Evolutionary conservation across 2,888 invertebrate species (phyloP), one percentile per base, ranked within the genome.

Genomic region (Thecocarcelia acutangulata): DNA sequence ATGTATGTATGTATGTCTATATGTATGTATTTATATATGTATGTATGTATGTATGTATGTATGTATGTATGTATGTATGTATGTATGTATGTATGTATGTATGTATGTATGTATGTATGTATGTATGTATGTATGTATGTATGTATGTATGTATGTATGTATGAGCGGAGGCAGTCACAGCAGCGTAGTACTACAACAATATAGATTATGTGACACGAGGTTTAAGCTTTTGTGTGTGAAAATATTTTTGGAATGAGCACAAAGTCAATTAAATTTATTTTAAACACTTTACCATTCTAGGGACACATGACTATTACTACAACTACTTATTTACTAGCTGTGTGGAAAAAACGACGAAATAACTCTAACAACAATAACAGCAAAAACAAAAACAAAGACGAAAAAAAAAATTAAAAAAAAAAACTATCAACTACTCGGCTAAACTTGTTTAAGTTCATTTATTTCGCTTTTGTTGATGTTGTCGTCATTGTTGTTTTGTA

Each of bases 171-270:
- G 46, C 77, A 66, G 83, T 52, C 59, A 44, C 21, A 72, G 72
- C 48, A 37, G 61, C 46, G 59, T 54, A 50, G 15, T 48, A 24
- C 40, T 44, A 66, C 64, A 24, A 50, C 50, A 44, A 70, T 54
- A 75, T 66, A 75, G 82, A 82, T 79, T 82, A 74, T 82, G 79
- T 79, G 82, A 82, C 82, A 82, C 82, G 79, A 79, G 74, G 85
- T 87, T 86, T 84, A 85, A 87, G 87, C 87, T 88, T 88, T 87
- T 86, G 87, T 88, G 87, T 88, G 88, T 87, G 88, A 88, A 88
- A 87, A 87, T 88, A 87, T 88, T 88, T 87, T 84, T 78, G 80
- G 81, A 81, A 75, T 82, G 82, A 82, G 82, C 82, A 82, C 82
- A 82, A 82, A 82, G 82, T 82, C 82, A 82, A 82, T 83, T 83